These are phyloP conservation scores for Aphis gossypii DNA, from an alignment of 1,140 invertebrate genomes.

Conservation along the genomic window DNA sequence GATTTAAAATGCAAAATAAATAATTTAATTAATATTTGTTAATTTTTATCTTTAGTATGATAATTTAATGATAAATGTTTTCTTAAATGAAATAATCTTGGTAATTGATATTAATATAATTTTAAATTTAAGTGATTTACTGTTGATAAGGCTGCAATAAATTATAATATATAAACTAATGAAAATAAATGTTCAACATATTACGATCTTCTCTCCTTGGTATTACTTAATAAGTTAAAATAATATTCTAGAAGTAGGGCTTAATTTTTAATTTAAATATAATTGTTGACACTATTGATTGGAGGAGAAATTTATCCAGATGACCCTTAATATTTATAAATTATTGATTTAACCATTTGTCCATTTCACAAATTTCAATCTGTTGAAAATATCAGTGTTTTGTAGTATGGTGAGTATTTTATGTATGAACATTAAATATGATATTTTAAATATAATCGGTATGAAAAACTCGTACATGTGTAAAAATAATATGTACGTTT, in stretches of 20 bases:
- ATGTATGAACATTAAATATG: background rate
- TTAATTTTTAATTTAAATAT: too few relatives aligned
- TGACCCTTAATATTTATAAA: too few relatives aligned
- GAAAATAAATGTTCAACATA: background rate
- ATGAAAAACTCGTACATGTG: background rate
- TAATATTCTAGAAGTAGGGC: too few relatives aligned
- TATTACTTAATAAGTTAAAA: background rate
- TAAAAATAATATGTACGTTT: too few relatives aligned
- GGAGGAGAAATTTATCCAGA: too few relatives aligned
- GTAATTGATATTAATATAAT: background rate
- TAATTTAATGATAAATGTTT: too few relatives aligned
- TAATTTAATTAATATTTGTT: background rate
- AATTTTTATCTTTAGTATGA: background rate
- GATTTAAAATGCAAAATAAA: background rate
- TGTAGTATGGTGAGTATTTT: background rate
- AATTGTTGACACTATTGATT: too few relatives aligned
- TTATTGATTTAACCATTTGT: too few relatives aligned
- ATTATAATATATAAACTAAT: too few relatives aligned
- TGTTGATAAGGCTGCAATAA: background rate
- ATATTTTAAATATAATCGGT: background rate
- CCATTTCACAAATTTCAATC: too few relatives aligned
- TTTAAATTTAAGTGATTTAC: background rate
- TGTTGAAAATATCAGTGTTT: background rate
- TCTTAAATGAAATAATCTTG: too few relatives aligned
- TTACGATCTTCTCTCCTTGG: too few relatives aligned